These are phyloP conservation scores for Planococcus citri DNA, from an alignment of 1,140 invertebrate species.

Conservation along the genomic window DNA sequence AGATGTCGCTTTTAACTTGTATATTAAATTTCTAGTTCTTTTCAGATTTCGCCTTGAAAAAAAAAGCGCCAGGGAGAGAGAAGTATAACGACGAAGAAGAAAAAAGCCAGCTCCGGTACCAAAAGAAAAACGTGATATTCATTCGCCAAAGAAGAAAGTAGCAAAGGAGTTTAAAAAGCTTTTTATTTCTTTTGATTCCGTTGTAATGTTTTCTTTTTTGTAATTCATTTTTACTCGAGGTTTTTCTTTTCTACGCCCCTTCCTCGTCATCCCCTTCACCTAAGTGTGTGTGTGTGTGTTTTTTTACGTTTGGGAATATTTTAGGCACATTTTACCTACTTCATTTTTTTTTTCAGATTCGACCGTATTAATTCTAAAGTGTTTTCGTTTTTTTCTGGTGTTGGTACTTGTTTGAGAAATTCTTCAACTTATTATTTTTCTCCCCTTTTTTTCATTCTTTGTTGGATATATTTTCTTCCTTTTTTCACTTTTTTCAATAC, in stretches of 20 bases:
- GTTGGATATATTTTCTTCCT: no score
- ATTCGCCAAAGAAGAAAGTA: not conserved
- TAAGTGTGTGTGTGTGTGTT: no score
- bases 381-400: no score
- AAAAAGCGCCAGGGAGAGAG: no score
- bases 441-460: no score
- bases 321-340: not conserved
- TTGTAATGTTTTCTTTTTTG: constrained; percentile 8
- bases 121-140: constrained; percentile 2
- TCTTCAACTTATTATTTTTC: no score
- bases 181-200: not conserved
- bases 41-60: constrained; percentile 3
- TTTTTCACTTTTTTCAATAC: no score
- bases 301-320: no score
- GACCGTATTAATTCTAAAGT: not conserved
- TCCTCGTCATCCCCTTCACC: not conserved
- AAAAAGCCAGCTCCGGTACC: not conserved
- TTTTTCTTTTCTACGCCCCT: not conserved
- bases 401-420: no score
- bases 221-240: not conserved
- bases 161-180: not conserved
- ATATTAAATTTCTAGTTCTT: constrained; percentile 4
- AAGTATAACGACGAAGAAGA: no score
- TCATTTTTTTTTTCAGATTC: not conserved
- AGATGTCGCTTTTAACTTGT: constrained; percentile 6